Evolutionary conservation across 2,113 vertebrate species (phyloP).

Genomic region (Castor canadensis): DNA sequence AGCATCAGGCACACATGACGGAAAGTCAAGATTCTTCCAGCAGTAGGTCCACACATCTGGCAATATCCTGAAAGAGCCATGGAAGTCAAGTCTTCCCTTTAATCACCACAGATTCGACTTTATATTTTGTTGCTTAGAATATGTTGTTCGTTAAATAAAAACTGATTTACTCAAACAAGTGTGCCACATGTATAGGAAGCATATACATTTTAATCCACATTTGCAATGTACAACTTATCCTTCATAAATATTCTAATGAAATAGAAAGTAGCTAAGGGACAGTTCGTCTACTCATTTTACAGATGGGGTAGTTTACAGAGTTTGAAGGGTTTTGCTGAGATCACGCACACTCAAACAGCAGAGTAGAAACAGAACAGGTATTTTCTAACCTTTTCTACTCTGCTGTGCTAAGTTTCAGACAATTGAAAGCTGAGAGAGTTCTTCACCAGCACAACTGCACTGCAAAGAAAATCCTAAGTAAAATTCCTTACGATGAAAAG

Average conservation of each 20-base stretch:
- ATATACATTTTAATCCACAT: neutral
- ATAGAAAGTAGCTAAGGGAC: neutral
- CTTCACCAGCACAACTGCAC: neutral
- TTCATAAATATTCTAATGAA: neutral
- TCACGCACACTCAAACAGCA: neutral
- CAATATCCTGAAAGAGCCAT: neutral
- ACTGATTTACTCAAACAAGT: neutral
- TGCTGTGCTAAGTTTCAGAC: neutral
- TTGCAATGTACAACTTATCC: neutral
- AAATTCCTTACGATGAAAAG: neutral
- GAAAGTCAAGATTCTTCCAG: neutral
- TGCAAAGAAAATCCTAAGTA: neutral
- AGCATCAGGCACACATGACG: neutral
- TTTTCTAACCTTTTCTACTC: neutral
- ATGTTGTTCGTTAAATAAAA: constrained; percentile 26
- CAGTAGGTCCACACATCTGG: neutral
- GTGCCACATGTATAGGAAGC: neutral
- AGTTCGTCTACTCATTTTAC: neutral
- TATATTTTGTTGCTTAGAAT: neutral
- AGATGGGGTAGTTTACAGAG: neutral
- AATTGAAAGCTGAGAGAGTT: neutral
- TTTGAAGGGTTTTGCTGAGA: neutral
- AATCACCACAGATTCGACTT: neutral
- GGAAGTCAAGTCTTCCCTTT: neutral
- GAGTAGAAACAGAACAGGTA: neutral